phyloP scores from a whole-genome alignment of 2,888 invertebrate species.

The Orchestes rusci region DNA sequence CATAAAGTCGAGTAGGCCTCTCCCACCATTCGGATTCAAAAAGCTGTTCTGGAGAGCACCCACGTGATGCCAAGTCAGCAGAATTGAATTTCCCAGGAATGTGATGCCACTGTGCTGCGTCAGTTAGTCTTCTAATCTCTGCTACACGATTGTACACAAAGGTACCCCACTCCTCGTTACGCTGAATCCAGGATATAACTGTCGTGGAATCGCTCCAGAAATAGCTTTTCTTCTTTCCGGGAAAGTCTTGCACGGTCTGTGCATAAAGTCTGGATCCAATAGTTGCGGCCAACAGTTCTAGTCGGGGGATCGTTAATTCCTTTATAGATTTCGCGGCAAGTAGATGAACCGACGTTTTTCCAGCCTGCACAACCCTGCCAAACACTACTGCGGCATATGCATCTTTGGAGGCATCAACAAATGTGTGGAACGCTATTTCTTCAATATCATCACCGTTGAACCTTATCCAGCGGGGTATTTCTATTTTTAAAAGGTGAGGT shows the following conservation, averaged over 20 bases:
- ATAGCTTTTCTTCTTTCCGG: not conserved
- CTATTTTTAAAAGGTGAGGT: no score
- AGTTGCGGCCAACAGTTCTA: constrained; percentile 12
- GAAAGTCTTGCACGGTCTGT: not conserved
- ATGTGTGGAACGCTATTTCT: constrained; percentile 17
- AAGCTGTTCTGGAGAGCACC: constrained; percentile 30
- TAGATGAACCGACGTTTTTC: not conserved
- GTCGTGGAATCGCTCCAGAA: constrained; percentile 29
- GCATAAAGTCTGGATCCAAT: constrained; percentile 4
- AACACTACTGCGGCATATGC: constrained; percentile 12
- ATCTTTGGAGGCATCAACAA: constrained; percentile 20
- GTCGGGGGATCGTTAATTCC: constrained; percentile 6
- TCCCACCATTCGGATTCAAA: constrained; percentile 34
- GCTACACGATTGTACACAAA: constrained; percentile 32
- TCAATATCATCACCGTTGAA: not conserved
- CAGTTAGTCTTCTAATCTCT: constrained; percentile 28
- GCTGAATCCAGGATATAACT: constrained; percentile 29
- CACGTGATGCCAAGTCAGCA: constrained; percentile 34
- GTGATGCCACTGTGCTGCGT: constrained; percentile 28
- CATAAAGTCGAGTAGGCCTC: constrained; percentile 32
- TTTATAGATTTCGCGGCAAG: constrained; percentile 12
- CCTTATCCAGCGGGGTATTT: no score
- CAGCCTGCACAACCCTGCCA: constrained; percentile 1
- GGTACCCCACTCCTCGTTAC: constrained; percentile 27
- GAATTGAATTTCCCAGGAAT: no score